Base-by-base conservation (phyloP, 2,888 invertebrate species). In the Glyphotaelius pellucidus region DNA sequence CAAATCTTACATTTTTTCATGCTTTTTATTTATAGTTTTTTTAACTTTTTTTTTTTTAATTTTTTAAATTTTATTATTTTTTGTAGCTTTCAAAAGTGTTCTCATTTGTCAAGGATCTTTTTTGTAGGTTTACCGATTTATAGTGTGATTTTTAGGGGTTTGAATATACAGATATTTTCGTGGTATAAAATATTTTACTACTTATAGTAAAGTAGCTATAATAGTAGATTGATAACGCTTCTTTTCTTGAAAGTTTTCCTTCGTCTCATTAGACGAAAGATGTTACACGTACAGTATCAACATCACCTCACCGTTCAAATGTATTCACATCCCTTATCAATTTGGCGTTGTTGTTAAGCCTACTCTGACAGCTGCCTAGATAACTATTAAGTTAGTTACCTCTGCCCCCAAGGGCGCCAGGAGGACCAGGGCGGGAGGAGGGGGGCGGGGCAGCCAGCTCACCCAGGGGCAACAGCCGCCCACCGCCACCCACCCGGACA, bases 361-460 rank as follows among this genome's bases (percentile, higher is more conserved):
- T 25, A 25, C n/a, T 25, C 25, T 9, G 67, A n/a, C 25, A 67
- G n/a, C 67, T 67, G 9, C 67, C 67, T 67, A 9, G 9, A 25
- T 25, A 67, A 67, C 25, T 67, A 67, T 67, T 67, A 1, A 25
- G 25, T 52, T 19, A 19, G n/a, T 30, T 94, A 96, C 96, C 95
- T 96, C 96, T n/a, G 96, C 95, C 89, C 96, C 95, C 89, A 96
- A 95, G 9, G 96, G 95, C 38, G 96, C 96, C 85, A 96, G 94
- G 35, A 96, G 94, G 1, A 95, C 95, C 80, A 96, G 94, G 2
- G 95, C 95, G 3, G 95, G 95, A n/a, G 95, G 94, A 14, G 95
- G 94, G 90, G 96, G 95, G 38, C 95, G 95, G 7, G 90, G 89
- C 3, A 80, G 38, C 89, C 90, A 89, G n/a, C 87, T 35, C 52